Evolutionary conservation across 2,797 vertebrate genomes (phyloP).

Genomic region (Clarias fuscus): DNA sequence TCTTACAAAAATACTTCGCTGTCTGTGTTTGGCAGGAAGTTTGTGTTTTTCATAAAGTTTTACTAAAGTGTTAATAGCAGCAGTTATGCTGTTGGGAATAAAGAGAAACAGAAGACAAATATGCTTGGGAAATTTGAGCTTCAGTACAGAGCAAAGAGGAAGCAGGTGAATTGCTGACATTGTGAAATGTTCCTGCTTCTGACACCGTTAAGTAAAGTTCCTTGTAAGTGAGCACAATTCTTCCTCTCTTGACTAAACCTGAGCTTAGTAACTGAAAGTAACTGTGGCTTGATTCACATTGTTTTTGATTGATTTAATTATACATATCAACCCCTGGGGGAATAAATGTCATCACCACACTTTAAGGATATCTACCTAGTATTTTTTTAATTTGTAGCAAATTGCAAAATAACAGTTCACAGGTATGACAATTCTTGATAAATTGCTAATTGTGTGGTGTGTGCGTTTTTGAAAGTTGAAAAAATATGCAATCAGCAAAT

Average conservation of each 20-base stretch:
- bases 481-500: not conserved
- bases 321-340: not conserved
- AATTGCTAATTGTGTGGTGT: too few species aligned
- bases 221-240: not conserved
- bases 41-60: not conserved
- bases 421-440: not conserved
- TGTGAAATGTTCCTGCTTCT: not conserved
- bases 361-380: not conserved
- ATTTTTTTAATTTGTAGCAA: not conserved
- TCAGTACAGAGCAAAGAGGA: not conserved
- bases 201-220: not conserved
- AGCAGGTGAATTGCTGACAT: not conserved
- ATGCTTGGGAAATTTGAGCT: slow-evolving; percentile 20
- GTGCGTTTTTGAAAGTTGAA: too few species aligned
- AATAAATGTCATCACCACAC: not conserved
- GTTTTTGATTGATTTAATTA: not conserved
- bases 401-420: not conserved
- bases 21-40: not conserved
- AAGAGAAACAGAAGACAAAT: not conserved
- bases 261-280: not conserved
- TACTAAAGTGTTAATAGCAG: not conserved
- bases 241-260: not conserved
- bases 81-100: not conserved
- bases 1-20: not conserved
- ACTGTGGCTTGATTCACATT: not conserved